A percentile compares a stretch with the other conserved stretches of the same genome.
Conservation (phyloP, 2,888 invertebrate genomes). For the Camptogramma bilineatum region DNA sequence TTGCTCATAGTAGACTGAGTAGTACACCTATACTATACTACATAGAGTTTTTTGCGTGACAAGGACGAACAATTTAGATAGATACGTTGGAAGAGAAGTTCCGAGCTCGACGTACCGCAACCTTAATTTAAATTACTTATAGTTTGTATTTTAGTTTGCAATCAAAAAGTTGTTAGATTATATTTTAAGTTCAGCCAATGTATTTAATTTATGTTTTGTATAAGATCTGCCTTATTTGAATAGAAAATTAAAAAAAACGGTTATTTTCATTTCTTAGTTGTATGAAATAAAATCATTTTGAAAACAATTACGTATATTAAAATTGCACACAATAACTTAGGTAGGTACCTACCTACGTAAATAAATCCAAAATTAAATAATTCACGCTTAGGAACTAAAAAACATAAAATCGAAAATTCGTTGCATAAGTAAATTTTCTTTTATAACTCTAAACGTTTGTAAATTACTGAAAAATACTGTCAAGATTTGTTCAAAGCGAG, state of each 20-base stretch:
- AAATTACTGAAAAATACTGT: conserved; percentile 55
- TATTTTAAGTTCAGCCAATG: conserved; percentile 30
- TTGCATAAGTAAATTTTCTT: conserved; percentile 42
- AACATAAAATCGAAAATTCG: conserved; percentile 52
- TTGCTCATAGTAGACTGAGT: too few relatives aligned
- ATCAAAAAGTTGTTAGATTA: conserved; percentile 2
- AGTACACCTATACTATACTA: too few relatives aligned
- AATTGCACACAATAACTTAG: conserved; percentile 57
- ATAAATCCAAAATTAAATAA: conserved; percentile 48
- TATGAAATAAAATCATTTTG: conserved; percentile 13
- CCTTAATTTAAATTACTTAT: conserved; percentile 1
- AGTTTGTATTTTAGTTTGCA: background rate
- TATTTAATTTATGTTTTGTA: conserved; percentile 26
- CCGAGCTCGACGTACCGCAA: too few relatives aligned
- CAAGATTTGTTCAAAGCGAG: conserved; percentile 56
- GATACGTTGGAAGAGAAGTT: too few relatives aligned
- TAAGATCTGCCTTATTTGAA: conserved; percentile 22
- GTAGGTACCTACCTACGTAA: too few relatives aligned
- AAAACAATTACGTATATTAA: conserved; percentile 41
- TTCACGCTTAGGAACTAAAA: conserved; percentile 44
- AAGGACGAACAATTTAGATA: too few relatives aligned
- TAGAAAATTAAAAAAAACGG: conserved; percentile 13
- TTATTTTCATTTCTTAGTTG: background rate
- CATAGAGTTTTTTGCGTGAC: too few relatives aligned
- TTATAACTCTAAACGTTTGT: conserved; percentile 41